Conservation (phyloP, 2,113 vertebrate species). For the Petrocephalus zakoni region DNA sequence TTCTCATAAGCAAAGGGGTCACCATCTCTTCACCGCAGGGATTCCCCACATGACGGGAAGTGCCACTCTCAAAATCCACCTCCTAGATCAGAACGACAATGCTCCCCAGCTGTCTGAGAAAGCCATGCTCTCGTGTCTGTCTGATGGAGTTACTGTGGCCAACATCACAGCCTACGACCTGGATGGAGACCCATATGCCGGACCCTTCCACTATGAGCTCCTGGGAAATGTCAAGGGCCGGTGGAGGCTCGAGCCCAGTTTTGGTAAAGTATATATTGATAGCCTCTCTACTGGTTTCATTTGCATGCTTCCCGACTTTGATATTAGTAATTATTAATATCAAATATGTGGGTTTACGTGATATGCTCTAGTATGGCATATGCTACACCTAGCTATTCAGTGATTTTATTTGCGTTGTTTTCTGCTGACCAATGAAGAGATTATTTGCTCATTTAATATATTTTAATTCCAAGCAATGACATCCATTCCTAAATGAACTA, state of each 20-base stretch:
- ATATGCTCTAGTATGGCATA: neutral
- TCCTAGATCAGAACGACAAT: slow-evolving; percentile 43
- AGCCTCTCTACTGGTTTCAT: neutral
- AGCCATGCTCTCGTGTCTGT: slow-evolving; percentile 31
- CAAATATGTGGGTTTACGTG: neutral
- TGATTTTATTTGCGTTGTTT: neutral
- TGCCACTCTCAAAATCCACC: slow-evolving; percentile 32
- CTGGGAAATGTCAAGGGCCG: slow-evolving; percentile 26
- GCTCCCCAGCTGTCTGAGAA: neutral
- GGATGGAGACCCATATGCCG: slow-evolving; percentile 34
- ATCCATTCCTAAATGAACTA: neutral
- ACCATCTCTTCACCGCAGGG: slow-evolving; percentile 34
- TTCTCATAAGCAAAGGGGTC: neutral
- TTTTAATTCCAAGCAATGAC: neutral
- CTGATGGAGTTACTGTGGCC: slow-evolving; percentile 11
- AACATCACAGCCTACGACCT: slow-evolving; percentile 37
- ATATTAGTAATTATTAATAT: neutral
- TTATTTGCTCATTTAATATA: neutral
- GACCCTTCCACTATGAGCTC: slow-evolving; percentile 45
- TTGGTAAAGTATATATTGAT: too few species aligned
- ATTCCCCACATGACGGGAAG: slow-evolving; percentile 45
- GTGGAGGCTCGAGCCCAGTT: neutral
- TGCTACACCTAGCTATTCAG: neutral
- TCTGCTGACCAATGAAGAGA: neutral
- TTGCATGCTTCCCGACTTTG: neutral